phyloP scores from a whole-genome alignment of 2,113 vertebrate species.

The Tachycineta bicolor region DNA sequence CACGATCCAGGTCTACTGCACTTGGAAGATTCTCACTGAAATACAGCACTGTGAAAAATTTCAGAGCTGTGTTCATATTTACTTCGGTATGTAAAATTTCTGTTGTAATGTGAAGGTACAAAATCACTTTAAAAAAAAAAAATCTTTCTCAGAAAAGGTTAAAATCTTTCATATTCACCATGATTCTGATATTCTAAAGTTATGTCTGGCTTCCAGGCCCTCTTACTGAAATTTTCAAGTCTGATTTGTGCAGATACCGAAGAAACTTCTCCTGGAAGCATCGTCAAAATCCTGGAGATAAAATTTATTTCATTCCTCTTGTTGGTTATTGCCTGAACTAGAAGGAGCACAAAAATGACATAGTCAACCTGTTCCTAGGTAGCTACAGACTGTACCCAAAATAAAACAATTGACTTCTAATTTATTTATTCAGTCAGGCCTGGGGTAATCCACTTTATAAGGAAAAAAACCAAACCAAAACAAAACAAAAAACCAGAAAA shows the following conservation, averaged over 20 bases:
- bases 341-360: neutral
- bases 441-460: neutral
- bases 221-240: neutral
- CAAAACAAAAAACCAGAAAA: neutral
- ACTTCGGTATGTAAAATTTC: neutral
- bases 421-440: neutral
- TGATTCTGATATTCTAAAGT: neutral
- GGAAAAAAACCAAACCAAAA: neutral
- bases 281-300: neutral
- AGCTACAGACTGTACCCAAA: neutral
- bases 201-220: neutral
- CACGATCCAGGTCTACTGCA: neutral
- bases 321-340: neutral
- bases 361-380: neutral
- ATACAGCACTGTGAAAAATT: neutral
- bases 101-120: neutral
- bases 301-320: neutral
- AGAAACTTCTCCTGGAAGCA: neutral
- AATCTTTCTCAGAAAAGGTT: neutral
- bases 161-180: neutral
- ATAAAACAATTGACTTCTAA: slow-evolving; percentile 4
- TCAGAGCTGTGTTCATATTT: neutral
- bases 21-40: neutral
- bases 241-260: neutral
- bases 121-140: neutral